Base-by-base conservation (phyloP, 2,797 vertebrate species). In the Gouania willdenowi region DNA sequence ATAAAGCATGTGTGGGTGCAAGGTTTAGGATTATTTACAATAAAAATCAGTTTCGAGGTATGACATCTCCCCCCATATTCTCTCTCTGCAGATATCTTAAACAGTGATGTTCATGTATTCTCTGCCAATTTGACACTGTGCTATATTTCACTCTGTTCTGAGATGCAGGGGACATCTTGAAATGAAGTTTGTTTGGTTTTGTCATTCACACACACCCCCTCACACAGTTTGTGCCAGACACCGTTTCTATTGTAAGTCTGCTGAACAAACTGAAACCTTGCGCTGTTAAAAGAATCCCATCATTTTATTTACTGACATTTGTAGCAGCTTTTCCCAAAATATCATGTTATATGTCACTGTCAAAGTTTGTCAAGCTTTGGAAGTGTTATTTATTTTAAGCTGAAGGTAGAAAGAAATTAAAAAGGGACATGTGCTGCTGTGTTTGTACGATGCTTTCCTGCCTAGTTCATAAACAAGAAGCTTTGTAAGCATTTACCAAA, bases 131-230 rank as follows among this genome's bases (percentile, higher is more conserved):
- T 55, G 71, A 38, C 61, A 49, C 34, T 23, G 17, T 52, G 54
- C 57, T 64, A 44, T 46, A 65, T 68, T 66, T 66, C 63, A 52
- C 45, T 43, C 37, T 32, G 53, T 48, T 47, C 36, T n/a, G 44
- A 70, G 61, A 63, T 15, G 31, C 37, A 61, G 44, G 58, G 52
- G 52, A 59, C 54, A 59, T 57, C 69, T 68, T 46, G 37, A 60
- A 56, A 73, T 65, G 52, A 48, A 75, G 45, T 56, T 21, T 46
- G 65, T 65, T 77, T 48, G 59, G 57, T 31, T 68, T 75, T 74
- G 70, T 77, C 73, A 70, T 59, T 79, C 60, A 53, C 44, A 55
- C 44, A 62, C 61, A 12, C 73, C 70, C 70, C 77, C 77, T 26
- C 52, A 36, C 50, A 48, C 36, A 20, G 50, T 36, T 41, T 40